phyloP scores from a whole-genome alignment of 2,113 vertebrate genomes.

The Mus pahari region DNA sequence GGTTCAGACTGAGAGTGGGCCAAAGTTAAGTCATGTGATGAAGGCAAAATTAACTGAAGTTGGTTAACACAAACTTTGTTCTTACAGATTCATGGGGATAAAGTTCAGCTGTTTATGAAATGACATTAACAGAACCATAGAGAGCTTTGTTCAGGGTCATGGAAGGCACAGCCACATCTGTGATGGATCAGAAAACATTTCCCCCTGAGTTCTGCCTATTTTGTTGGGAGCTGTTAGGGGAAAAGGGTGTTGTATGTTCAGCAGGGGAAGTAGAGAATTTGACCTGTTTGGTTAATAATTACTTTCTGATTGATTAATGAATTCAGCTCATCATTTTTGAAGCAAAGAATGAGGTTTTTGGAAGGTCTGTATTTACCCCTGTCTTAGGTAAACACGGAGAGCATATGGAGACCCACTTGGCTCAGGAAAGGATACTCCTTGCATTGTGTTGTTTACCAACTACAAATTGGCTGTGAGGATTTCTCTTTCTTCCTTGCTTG shows the following conservation, averaged over 20 bases:
- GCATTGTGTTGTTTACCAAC: not conserved
- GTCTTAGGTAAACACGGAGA: not conserved
- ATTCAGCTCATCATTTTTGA: not conserved
- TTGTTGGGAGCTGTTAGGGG: not conserved
- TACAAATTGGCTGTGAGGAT: not conserved
- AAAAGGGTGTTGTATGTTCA: not conserved
- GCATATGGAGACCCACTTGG: not conserved
- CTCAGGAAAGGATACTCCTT: too few species aligned
- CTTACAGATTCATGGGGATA: too few species aligned
- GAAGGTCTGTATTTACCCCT: not conserved
- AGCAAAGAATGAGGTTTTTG: not conserved
- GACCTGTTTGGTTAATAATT: not conserved
- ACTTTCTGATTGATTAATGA: not conserved
- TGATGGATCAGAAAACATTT: not conserved
- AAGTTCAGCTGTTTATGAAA: not conserved
- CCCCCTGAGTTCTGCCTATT: not conserved
- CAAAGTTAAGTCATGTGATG: not conserved
- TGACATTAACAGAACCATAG: not conserved
- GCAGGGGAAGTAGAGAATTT: not conserved
- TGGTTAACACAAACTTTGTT: not conserved
- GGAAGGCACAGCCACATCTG: rapidly evolving
- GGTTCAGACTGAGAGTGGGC: not conserved
- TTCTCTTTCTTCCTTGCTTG: not conserved
- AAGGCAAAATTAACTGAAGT: not conserved
- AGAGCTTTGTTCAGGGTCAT: not conserved